Conservation (phyloP, 2,113 vertebrate species). For the Lasiurus borealis region DNA sequence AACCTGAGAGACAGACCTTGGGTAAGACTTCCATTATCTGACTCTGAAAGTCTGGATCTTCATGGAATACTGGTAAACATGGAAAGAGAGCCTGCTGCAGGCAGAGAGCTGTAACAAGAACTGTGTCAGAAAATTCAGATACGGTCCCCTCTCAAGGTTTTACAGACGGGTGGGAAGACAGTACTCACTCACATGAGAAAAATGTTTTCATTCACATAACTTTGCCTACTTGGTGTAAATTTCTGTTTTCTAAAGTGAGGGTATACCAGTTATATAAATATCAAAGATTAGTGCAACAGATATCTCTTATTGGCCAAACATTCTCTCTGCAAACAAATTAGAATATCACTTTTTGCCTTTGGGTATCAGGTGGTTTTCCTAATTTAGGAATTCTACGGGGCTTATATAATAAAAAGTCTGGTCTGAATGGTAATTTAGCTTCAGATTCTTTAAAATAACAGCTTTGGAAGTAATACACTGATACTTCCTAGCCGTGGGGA, state of each 20-base stretch:
- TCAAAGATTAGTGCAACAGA: background rate
- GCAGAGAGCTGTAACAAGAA: background rate
- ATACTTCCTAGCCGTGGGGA: background rate
- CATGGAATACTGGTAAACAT: background rate
- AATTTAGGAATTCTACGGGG: background rate
- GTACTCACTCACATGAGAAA: background rate
- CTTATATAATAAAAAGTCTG: background rate
- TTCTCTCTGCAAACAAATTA: background rate
- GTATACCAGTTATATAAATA: background rate
- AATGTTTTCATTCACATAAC: background rate
- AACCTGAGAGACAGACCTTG: conserved; percentile 91
- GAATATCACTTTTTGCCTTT: background rate
- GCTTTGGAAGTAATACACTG: background rate
- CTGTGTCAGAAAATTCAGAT: background rate
- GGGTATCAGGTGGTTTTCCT: background rate
- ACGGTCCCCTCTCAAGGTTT: background rate
- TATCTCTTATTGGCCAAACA: background rate
- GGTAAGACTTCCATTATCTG: conserved; percentile 85
- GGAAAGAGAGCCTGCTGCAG: background rate
- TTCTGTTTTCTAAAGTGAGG: conserved; percentile 28
- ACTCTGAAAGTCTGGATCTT: conserved; percentile 51
- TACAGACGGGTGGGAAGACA: background rate
- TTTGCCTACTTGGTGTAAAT: background rate
- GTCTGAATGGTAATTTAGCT: background rate
- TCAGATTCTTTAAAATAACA: conserved; percentile 1